phyloP scores from a whole-genome alignment of 2,888 invertebrate species.

The Pyrrhopygopsis socrates region DNA sequence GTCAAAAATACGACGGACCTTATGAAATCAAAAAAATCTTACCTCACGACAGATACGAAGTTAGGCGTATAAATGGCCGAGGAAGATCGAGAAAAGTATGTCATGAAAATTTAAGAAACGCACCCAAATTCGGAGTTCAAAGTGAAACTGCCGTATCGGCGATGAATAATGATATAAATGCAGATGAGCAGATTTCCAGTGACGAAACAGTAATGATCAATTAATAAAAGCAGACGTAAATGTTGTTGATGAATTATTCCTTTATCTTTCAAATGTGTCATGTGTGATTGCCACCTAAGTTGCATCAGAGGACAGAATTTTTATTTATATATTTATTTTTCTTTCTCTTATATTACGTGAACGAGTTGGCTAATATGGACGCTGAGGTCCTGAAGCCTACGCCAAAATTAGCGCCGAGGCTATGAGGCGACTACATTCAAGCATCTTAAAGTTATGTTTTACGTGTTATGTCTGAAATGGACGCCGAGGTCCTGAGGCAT shows the following conservation, averaged over 20 bases:
- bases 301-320: too few relatives aligned
- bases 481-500: neutral
- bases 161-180: neutral
- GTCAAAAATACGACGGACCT: constrained; percentile 48
- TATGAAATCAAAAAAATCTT: constrained; percentile 50
- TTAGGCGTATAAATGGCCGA: constrained; percentile 5
- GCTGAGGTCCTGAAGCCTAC: constrained; percentile 1
- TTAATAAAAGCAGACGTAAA: too few relatives aligned
- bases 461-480: neutral
- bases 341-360: too few relatives aligned
- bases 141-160: neutral
- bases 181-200: too few relatives aligned
- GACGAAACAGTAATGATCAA: too few relatives aligned
- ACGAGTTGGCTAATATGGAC: neutral
- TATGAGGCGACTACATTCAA: neutral
- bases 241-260: too few relatives aligned
- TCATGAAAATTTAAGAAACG: neutral
- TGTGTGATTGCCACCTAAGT: too few relatives aligned
- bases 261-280: neutral
- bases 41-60: constrained; percentile 35
- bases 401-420: constrained; percentile 5
- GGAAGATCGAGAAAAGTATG: neutral
- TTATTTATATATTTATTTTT: too few relatives aligned
- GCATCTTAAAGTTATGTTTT: too few relatives aligned
- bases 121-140: neutral